Evolutionary conservation across 1,140 invertebrate genomes (phyloP), one percentile per base, ranked within the genome.

Genomic region (Drosophila grimshawi): DNA sequence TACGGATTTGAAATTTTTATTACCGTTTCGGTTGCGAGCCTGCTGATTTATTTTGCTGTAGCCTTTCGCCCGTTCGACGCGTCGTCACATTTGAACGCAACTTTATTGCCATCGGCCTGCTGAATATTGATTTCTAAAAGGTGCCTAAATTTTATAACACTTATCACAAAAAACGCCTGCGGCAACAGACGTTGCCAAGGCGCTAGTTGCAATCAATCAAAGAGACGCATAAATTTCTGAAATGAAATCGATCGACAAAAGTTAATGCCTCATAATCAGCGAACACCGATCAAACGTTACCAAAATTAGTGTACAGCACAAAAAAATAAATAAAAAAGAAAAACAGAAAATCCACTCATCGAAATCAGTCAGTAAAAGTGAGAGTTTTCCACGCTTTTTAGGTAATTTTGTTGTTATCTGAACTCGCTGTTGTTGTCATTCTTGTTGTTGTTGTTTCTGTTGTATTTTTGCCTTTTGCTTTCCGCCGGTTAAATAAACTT

Each of bases 331-430:
- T 66, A 53, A 45, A 66, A 72, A 64, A 66, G 43, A 56, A 30
- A 8, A 53, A 64, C 10, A 63, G 32, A 55, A 49, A 37, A 52
- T 30, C 49, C 51, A 60, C 11, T 49, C 41, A 60, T 27, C 70
- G 41, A 77, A 74, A 67, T 67, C 46, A 76, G 46, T 63, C 64
- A 61, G 70, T 78, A 67, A 90, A 89, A 89, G 85, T 89, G 85
- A 89, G 85, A 89, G 85, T 89, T 88, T 88, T 88, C 85, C 85
- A 62, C 78, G 67, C 62, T 76, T 83, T 70, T 76, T 65, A 78
- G 52, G 60, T 68, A 61, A 66, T 77, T 77, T 73, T 67, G 60
- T 67, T 70, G 69, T 67, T 77, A 77, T 67, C 66, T 76, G 43
- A 49, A 72, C 32, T 4, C 39, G 39, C 27, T 53, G 11, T 55